phyloP scores from a whole-genome alignment of 2,888 invertebrate species.

The Crioceris asparagi region DNA sequence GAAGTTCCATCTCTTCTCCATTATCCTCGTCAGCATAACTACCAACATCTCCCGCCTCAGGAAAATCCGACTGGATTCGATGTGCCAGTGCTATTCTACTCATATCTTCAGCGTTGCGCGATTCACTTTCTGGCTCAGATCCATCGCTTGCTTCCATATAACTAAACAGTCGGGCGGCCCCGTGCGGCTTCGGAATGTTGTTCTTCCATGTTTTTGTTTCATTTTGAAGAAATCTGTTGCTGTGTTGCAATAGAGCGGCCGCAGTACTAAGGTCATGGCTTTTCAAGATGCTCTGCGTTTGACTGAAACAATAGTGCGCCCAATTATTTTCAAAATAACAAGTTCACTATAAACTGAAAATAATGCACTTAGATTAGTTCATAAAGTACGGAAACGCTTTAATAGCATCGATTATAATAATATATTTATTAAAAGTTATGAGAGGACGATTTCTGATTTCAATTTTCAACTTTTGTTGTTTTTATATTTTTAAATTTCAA shows the following conservation, averaged over 20 bases:
- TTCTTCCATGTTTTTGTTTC: conserved; percentile 30
- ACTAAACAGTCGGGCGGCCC: conserved; percentile 59
- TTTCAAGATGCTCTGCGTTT: conserved; percentile 21
- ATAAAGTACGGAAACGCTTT: too few species aligned
- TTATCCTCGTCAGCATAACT: conserved; percentile 33
- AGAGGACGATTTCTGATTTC: too few species aligned
- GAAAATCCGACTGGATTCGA: conserved; percentile 46
- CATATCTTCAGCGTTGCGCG: conserved; percentile 36
- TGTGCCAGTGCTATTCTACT: conserved; percentile 31
- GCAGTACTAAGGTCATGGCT: conserved; percentile 31
- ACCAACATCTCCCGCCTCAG: conserved; percentile 50
- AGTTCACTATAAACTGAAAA: not conserved
- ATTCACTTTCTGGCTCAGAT: conserved; percentile 47
- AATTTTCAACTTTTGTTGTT: too few species aligned
- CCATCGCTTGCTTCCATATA: conserved; percentile 66
- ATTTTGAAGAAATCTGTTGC: conserved; percentile 32
- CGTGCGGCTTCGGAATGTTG: conserved; percentile 40
- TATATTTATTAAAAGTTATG: too few species aligned
- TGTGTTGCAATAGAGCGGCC: conserved; percentile 33
- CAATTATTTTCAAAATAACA: not conserved
- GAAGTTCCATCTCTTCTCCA: conserved; percentile 37
- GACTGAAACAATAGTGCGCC: conserved; percentile 11
- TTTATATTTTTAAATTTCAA: too few species aligned
- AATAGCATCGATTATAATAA: too few species aligned
- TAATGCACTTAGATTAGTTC: not conserved